Evolutionary conservation across 2,797 vertebrate genomes (phyloP), one percentile per base, ranked within the genome.

Genomic region (Falco peregrinus): DNA sequence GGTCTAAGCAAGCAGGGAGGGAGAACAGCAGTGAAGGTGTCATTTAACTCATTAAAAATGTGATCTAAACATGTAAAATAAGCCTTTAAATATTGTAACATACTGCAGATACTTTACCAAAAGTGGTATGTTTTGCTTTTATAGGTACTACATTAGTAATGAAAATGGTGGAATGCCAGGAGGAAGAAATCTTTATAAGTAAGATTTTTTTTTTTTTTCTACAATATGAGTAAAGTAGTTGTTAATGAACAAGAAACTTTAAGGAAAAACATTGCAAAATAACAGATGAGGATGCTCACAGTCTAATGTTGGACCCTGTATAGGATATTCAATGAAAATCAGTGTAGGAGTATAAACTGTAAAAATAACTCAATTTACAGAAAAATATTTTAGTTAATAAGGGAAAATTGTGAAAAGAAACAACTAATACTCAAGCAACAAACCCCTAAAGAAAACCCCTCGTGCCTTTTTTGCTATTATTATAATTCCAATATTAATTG

Each of bases 131-230:
- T 87, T 93, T 97, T 98, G 74, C 81, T 94, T 90, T 98, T 94
- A 61, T 97, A 99, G 99, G 97, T 99, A 99, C 97, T 99, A 98
- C 96, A 98, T 99, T 87, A 99, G 99, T 97, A 99, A 99, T 96
- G 98, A 99, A 97, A 71, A 99, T 33, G 51, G 96, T 95, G 98
- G 79, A 89, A 98, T 50, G 77, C 99, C 99, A 50, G 98, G 98
- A 86, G 98, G 98, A 98, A 99, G 99, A 98, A 98, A 99, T 85
- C 97, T 99, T 87, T 99, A 99, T 97, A 99, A 99, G 99, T 99
- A 98, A 99, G 98, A 89, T 50, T 0, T 35, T 35, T 35, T 1
- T 51, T 1, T 51, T 75, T 71, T 71, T 89, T 59, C 43, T 74
- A 12, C 26, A 11, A 1, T 68, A 37, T 14, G 8, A 65, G 19